phyloP scores from a whole-genome alignment of 1,140 invertebrate genomes.

The Gonioctena quinquepunctata region DNA sequence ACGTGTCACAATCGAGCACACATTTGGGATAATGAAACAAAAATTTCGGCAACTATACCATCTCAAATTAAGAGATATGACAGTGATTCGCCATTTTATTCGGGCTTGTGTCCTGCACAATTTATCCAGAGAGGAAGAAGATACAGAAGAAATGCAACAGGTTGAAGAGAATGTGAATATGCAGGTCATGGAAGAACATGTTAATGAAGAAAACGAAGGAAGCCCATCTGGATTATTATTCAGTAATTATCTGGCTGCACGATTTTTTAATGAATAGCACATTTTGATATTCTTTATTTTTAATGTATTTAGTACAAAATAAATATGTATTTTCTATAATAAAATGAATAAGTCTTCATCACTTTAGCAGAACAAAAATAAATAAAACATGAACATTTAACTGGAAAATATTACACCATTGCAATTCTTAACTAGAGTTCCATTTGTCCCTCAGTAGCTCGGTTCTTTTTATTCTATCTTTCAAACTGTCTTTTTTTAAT shows the following conservation, averaged over 20 bases:
- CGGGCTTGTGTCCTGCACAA: slow-evolving; percentile 34
- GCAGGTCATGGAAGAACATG: background rate
- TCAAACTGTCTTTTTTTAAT: too few species aligned
- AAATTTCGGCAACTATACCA: slow-evolving; percentile 36
- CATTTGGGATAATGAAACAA: slow-evolving; percentile 35
- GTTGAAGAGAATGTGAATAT: background rate
- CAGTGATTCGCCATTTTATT: slow-evolving; percentile 24
- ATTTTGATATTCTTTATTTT: too few species aligned
- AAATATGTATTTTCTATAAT: too few species aligned
- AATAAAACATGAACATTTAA: too few species aligned
- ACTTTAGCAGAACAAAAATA: too few species aligned
- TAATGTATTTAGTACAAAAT: too few species aligned
- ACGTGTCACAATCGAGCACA: too few species aligned
- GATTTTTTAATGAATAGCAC: slow-evolving; percentile 13
- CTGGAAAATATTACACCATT: too few species aligned
- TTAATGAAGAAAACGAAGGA: slow-evolving; percentile 9
- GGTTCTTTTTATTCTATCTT: too few species aligned
- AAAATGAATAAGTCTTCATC: too few species aligned
- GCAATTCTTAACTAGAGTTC: too few species aligned
- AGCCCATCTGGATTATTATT: background rate
- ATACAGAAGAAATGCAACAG: background rate
- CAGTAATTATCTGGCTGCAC: slow-evolving; percentile 1
- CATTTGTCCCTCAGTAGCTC: too few species aligned
- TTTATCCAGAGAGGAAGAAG: slow-evolving; percentile 19
- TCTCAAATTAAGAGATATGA: slow-evolving; percentile 29